phyloP scores from a whole-genome alignment of 2,888 invertebrate genomes.

The Loripinus fragilis region DNA sequence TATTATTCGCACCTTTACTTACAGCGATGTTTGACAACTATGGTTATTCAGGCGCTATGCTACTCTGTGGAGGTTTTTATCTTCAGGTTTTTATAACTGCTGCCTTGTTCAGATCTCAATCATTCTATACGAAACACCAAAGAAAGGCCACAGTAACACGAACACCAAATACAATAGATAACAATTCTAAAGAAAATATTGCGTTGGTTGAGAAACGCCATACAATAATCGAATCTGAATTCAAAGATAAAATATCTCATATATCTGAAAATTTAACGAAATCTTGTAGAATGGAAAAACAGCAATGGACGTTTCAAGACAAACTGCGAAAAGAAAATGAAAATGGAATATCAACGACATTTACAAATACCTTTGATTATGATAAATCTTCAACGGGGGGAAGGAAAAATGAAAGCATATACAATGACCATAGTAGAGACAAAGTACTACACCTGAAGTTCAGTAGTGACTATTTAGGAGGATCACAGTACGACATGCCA shows the following conservation, averaged over 20 bases:
- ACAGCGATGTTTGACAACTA: conserved; percentile 23
- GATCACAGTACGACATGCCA: conserved; percentile 2
- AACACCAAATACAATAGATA: not conserved
- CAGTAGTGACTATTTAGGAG: conserved; percentile 18
- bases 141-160: not conserved
- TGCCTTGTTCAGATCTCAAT: conserved; percentile 5
- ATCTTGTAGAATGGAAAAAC: not conserved
- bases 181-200: not conserved
- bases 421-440: not conserved
- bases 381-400: not conserved
- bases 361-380: not conserved
- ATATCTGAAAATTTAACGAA: not conserved
- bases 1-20: conserved; percentile 20
- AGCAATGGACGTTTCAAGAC: not conserved
- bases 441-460: not conserved
- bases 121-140: not conserved
- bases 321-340: not conserved
- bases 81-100: conserved; percentile 20
- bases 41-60: conserved; percentile 14
- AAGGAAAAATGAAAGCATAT: not conserved
- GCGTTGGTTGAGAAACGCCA: too few relatives aligned
- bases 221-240: not conserved
- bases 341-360: not conserved
- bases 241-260: not conserved
- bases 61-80: not conserved